Conservation (phyloP, 2,113 vertebrate species). For the Pogonocichla stellata region DNA sequence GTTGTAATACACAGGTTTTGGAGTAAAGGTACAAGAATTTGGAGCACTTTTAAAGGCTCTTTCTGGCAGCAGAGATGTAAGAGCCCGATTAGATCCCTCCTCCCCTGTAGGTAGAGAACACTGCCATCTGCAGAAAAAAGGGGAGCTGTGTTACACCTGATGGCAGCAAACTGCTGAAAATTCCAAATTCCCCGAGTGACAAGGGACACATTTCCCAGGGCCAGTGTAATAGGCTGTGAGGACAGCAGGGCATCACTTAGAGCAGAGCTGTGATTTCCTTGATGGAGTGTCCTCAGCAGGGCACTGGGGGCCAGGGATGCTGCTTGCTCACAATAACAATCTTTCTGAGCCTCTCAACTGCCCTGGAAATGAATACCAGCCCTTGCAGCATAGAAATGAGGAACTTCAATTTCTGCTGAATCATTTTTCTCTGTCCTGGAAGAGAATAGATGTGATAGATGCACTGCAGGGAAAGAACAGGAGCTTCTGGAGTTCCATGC, state of each 20-base stretch:
- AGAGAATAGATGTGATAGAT: conserved; percentile 65
- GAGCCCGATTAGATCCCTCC: not conserved
- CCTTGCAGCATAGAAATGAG: conserved; percentile 72
- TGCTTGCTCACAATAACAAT: conserved; percentile 69
- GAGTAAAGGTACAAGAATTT: not conserved
- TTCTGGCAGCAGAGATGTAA: not conserved
- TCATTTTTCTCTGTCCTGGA: conserved; percentile 74
- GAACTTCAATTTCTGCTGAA: conserved; percentile 73
- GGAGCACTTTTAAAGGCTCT: not conserved
- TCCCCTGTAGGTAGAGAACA: not conserved
- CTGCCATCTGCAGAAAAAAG: conserved; percentile 27
- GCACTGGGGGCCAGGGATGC: conserved; percentile 47
- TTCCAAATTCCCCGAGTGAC: conserved; percentile 17
- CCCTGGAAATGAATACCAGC: conserved; percentile 74
- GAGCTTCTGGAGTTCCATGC: conserved; percentile 55
- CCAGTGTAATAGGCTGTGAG: conserved; percentile 55
- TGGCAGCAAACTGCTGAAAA: conserved; percentile 8
- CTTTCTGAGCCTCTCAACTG: conserved; percentile 65
- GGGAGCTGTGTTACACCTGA: not conserved
- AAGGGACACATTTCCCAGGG: conserved; percentile 42
- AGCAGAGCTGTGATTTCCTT: conserved; percentile 63
- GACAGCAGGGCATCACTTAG: conserved; percentile 67
- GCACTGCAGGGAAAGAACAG: conserved; percentile 39
- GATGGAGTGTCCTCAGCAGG: conserved; percentile 70
- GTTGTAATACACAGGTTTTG: not conserved